Evolutionary conservation across 2,888 invertebrate genomes (phyloP).

Genomic region (Lithophane socia): DNA sequence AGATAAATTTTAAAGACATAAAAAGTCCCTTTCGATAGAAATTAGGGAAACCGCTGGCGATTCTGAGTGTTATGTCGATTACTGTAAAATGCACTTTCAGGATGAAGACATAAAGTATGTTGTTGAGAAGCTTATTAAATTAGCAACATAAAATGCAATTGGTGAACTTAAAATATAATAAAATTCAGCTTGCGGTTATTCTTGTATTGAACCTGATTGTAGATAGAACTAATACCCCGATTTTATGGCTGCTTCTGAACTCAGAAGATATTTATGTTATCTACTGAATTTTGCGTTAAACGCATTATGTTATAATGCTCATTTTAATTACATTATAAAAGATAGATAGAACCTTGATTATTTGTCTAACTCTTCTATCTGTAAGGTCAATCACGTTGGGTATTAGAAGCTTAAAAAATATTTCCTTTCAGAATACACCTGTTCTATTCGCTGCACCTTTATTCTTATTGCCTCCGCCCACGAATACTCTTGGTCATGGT

Average conservation of each 20-base stretch:
- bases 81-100: conserved; percentile 36
- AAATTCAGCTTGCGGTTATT: conserved; percentile 37
- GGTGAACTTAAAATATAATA: conserved; percentile 12
- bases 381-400: background rate
- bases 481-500: conserved; percentile 28
- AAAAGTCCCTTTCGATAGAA: conserved; percentile 62
- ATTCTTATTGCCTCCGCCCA: conserved; percentile 25
- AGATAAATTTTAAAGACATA: conserved; percentile 63
- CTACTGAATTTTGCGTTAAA: background rate
- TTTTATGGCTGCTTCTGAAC: conserved; percentile 13
- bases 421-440: conserved; percentile 37
- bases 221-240: conserved; percentile 1
- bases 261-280: conserved; percentile 13
- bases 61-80: conserved; percentile 32
- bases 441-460: conserved; percentile 21
- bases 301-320: background rate
- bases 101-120: conserved; percentile 17
- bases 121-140: conserved; percentile 14
- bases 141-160: conserved; percentile 31
- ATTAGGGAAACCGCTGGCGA: conserved; percentile 56
- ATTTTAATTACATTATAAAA: background rate
- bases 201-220: conserved; percentile 25
- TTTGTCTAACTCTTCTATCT: background rate
- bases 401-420: background rate
- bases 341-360: background rate